phyloP scores from a whole-genome alignment of 1,140 invertebrate genomes.

The Caerostris extrusa region DNA sequence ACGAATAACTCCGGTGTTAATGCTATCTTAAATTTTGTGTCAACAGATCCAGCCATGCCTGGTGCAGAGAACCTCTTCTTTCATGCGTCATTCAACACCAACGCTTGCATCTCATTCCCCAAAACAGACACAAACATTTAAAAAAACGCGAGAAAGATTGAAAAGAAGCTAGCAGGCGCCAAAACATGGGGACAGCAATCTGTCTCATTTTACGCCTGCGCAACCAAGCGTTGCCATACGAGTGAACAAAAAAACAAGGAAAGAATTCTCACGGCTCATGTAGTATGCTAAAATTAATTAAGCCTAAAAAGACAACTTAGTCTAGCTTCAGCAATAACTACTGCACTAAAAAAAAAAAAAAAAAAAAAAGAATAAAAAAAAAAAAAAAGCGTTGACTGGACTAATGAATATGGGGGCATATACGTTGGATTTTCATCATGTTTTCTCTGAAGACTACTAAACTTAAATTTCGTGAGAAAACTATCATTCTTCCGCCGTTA shows the following conservation, averaged over 20 bases:
- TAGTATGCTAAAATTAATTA: constrained; percentile 73
- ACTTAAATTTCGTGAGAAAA: not conserved
- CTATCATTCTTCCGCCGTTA: constrained; percentile 15
- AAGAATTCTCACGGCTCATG: constrained; percentile 71
- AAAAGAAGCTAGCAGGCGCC: constrained; percentile 17
- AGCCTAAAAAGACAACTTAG: constrained; percentile 61
- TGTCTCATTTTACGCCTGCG: constrained; percentile 58
- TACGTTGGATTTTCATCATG: constrained; percentile 16
- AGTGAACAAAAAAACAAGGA: not conserved
- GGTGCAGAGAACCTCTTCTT: constrained; percentile 14
- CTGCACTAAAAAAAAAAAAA: not conserved
- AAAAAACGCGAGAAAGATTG: not conserved
- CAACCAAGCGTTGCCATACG: constrained; percentile 33
- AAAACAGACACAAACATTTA: constrained; percentile 18
- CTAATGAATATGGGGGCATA: constrained; percentile 70
- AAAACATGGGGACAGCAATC: constrained; percentile 27
- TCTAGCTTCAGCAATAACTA: not conserved
- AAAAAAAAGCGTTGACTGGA: not conserved
- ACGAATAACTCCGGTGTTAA: constrained; percentile 4
- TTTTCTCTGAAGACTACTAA: constrained; percentile 19
- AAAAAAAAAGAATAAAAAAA: not conserved
- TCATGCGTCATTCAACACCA: constrained; percentile 49
- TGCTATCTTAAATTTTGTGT: constrained; percentile 39
- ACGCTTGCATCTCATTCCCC: not conserved
- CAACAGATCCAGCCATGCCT: constrained; percentile 30